Evolutionary conservation across 2,888 invertebrate genomes (phyloP), one percentile per base, ranked within the genome.

Genomic region (Idaea straminata): DNA sequence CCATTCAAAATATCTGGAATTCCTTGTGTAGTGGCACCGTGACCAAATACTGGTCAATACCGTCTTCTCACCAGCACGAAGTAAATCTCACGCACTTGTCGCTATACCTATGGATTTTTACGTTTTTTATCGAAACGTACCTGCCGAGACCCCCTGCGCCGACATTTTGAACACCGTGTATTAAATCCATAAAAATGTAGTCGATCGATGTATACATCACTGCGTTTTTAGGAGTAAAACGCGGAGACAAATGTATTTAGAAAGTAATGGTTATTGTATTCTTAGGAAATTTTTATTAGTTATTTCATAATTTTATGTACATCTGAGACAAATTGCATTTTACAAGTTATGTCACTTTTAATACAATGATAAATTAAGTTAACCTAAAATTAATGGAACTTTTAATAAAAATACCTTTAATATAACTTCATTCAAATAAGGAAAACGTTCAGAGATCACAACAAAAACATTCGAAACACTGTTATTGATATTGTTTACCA

Each of bases 401-500:
- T 36, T 36, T 3, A 36, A 36, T 36, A 1, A 36, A 36, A 36
- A 36, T 36, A 36, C 6, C 5, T 36, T 5, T 7, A 36, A 36
- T 36, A 4, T 4, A 3, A 3, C 36, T 36, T 36, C 10, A 10
- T 36, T 36, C 36, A 36, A 47, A 10, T 13, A 47, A 47, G 47
- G 10, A 13, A 47, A 47, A 47, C 10, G 13, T 47, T 10, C 47
- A 47, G 47, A 47, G 47, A 47, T 62, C 57, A 66, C 66, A 69
- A 71, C 70, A 68, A 73, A 72, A 73, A 73, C 68, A 73, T 67
- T 72, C 65, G 61, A 68, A 73, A 69, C 70, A 69, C 65, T 67
- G 71, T 68, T 73, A 71, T 71, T 72, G 72, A 72, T 72, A 72
- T 65, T 74, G 72, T 73, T 74, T 74, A 72, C 73, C 69, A 67